Evolutionary conservation across 2,888 invertebrate genomes (phyloP), one percentile per base, ranked within the genome.

Genomic region (Drosophila kanekoi): DNA sequence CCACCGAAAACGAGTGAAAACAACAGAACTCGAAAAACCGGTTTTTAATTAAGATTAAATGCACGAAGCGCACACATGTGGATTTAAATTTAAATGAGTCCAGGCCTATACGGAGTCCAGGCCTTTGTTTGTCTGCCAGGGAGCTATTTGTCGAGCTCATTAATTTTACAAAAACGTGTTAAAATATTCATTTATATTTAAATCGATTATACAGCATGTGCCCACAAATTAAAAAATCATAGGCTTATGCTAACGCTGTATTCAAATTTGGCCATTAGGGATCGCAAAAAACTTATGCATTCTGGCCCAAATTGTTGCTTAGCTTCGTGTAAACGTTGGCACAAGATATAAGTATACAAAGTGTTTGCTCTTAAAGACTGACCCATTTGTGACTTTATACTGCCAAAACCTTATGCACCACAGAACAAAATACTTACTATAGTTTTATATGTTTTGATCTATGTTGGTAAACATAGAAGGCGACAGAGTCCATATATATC

Each of bases 31-130:
- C 71, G 79, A 77, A 87, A 87, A 90, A 90, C 90, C 89, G 90
- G 90, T 90, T 90, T 85, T 90, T 90, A 90, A 90, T 90, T 90
- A 90, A 90, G 90, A 90, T 90, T 90, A 90, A 90, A 90, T 90
- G 84, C 85, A 87, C 66, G 73, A 79, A 75, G 68, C 71, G 68
- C 74, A 75, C 80, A 85, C 77, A 67, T 75, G 79, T 83, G 80
- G 82, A 82, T 86, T 85, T 81, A 81, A 81, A 86, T 87, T 85
- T 82, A 84, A 86, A 86, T 82, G 75, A 82, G 63, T 70, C 58
- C 71, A 49, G 66, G 53, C 28, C 54, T 48, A 53, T n/a, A 38
- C 38, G 38, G 33, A 43, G 33, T 43, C 20, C 44, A 43, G 33
- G 48, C 20, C 44, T 49, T 59, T 57, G 37, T 54, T 38, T 63